Conservation (phyloP, 2,113 vertebrate species). For the Saimiri boliviensis region DNA sequence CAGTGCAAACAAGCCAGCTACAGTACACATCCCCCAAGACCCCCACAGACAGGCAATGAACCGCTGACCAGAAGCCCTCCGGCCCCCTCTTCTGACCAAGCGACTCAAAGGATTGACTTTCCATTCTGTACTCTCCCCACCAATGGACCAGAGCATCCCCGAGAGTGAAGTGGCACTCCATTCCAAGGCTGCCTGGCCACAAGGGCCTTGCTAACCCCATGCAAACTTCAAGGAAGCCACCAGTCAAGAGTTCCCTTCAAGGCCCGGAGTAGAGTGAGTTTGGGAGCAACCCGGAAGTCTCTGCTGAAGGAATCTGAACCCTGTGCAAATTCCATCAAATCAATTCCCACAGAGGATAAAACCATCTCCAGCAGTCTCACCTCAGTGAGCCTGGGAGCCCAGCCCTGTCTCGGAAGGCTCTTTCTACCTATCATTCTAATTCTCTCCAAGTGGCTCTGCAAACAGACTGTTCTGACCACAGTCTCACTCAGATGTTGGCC, state of each 20-base stretch:
- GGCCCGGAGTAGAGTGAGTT: neutral
- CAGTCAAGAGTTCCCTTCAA: neutral
- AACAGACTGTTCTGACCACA: neutral
- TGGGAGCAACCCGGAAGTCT: neutral
- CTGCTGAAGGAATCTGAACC: neutral
- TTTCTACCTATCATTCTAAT: neutral
- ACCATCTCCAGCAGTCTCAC: neutral
- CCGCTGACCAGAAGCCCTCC: neutral
- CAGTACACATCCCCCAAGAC: slow-evolving; percentile 86
- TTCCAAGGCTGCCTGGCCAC: neutral
- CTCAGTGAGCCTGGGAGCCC: neutral
- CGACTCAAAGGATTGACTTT: neutral
- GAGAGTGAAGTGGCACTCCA: neutral
- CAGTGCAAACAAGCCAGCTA: slow-evolving; percentile 92
- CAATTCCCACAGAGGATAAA: neutral
- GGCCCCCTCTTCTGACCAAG: neutral
- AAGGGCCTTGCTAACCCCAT: neutral
- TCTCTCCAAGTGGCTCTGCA: neutral
- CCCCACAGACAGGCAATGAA: slow-evolving; percentile 55
- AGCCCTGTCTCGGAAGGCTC: neutral
- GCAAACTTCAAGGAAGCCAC: neutral
- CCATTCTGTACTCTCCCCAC: neutral
- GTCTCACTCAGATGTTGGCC: neutral
- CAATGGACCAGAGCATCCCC: neutral
- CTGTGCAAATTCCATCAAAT: slow-evolving; percentile 38